A percentile compares a stretch with the other conserved stretches of the same genome.
phyloP scores from a whole-genome alignment of 2,797 vertebrate genomes.

The Rhinella marina region DNA sequence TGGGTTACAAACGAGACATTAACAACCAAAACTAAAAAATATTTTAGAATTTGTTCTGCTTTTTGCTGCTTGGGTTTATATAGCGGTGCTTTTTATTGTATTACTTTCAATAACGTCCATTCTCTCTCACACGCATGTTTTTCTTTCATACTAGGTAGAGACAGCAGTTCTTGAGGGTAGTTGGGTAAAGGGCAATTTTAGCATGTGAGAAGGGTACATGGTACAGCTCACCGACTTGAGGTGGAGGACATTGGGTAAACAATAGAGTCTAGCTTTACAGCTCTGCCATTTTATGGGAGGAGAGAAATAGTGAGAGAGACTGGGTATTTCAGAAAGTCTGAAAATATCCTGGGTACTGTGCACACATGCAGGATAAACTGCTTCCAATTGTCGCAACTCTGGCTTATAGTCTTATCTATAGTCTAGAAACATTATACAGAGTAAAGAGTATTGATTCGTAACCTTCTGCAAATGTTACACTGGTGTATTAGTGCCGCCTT shows the following conservation, averaged over 20 bases:
- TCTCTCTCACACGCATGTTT: slow-evolving; percentile 73
- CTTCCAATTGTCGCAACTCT: slow-evolving; percentile 65
- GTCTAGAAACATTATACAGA: slow-evolving; percentile 56
- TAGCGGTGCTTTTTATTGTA: slow-evolving; percentile 63
- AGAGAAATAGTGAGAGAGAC: slow-evolving; percentile 72
- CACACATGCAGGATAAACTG: slow-evolving; percentile 62
- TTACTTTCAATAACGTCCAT: slow-evolving; percentile 59
- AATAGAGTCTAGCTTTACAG: slow-evolving; percentile 57
- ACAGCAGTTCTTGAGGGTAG: slow-evolving; percentile 72
- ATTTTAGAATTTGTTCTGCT: slow-evolving; percentile 6
- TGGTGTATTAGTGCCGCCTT: slow-evolving; percentile 65
- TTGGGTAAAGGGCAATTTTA: slow-evolving; percentile 67
- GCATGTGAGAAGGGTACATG: slow-evolving; percentile 74
- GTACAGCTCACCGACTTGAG: slow-evolving; percentile 71
- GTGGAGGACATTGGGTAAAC: slow-evolving; percentile 58
- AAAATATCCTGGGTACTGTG: slow-evolving; percentile 59
- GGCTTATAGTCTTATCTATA: slow-evolving; percentile 58
- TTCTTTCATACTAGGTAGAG: slow-evolving; percentile 73
- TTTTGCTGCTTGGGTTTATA: slow-evolving; percentile 45
- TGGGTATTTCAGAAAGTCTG: slow-evolving; percentile 70
- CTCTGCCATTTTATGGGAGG: slow-evolving; percentile 63
- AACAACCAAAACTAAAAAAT: slow-evolving; percentile 5
- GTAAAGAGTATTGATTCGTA: slow-evolving; percentile 64
- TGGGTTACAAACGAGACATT: neutral
- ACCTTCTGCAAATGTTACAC: slow-evolving; percentile 69